Percentiles rank a stretch among this genome's conserved stretches.
These are phyloP conservation scores for Oceanodroma leucorhoa DNA, from an alignment of 2,797 vertebrate species.

Conservation along the genomic window DNA sequence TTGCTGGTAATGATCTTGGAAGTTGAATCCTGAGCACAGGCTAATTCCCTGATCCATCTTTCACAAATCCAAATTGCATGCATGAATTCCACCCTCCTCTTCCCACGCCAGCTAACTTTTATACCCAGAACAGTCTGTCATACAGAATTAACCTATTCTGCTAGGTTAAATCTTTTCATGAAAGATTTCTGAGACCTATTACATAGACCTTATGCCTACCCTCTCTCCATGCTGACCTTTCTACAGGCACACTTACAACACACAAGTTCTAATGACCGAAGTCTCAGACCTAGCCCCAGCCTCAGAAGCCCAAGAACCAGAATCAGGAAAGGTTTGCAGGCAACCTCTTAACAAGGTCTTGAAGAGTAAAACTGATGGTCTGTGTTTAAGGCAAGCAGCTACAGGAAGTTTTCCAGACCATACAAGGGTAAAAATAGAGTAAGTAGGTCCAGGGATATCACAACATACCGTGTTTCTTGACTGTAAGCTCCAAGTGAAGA, in stretches of 20 bases:
- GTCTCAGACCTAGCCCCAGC: background rate
- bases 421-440: background rate
- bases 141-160: background rate
- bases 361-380: background rate
- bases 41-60: background rate
- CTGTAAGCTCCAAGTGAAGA: background rate
- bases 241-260: background rate
- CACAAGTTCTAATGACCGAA: background rate
- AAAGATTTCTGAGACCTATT: background rate
- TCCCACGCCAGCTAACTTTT: background rate
- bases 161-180: background rate
- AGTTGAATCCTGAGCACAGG: background rate
- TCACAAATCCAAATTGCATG: background rate
- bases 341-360: background rate
- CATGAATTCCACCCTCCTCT: background rate
- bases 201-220: background rate
- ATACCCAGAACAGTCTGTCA: background rate
- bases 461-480: background rate
- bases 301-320: background rate
- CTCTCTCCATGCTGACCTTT: background rate
- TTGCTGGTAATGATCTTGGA: background rate
- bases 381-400: background rate
- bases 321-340: background rate
- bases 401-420: background rate
- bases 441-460: background rate